Evolutionary conservation across 2,888 invertebrate genomes (phyloP).

Genomic region (Eretmocerus hayati): DNA sequence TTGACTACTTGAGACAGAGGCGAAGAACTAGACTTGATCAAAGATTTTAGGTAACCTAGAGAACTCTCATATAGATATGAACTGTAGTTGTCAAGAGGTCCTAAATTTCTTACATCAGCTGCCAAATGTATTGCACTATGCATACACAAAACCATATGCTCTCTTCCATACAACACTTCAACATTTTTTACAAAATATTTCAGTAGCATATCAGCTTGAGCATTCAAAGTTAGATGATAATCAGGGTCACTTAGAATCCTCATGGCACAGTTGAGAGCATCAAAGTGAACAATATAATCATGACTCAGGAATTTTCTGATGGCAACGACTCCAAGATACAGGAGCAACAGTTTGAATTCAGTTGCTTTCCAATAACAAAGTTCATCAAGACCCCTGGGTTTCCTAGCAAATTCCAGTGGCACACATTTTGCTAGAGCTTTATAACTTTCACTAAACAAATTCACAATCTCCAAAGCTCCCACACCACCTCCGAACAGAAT

Average conservation of each 20-base stretch:
- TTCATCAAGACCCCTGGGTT: background rate
- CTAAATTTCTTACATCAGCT: background rate
- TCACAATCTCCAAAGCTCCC: no score
- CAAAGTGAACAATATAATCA: background rate
- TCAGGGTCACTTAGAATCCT: no score
- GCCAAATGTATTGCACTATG: background rate
- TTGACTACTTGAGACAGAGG: background rate
- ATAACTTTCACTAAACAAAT: no score
- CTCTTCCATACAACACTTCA: no score
- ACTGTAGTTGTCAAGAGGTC: background rate
- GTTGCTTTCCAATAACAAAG: background rate
- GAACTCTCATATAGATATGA: background rate
- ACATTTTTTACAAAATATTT: no score
- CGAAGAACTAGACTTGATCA: background rate
- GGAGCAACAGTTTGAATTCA: background rate
- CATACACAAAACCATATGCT: background rate
- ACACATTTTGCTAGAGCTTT: background rate
- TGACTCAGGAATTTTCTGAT: background rate
- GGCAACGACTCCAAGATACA: background rate
- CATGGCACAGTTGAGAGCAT: no score
- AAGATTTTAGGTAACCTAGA: background rate
- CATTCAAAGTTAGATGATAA: background rate
- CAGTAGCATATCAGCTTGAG: background rate
- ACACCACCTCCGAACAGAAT: no score
- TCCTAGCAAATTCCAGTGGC: background rate